Evolutionary conservation across 2,888 invertebrate species (phyloP), one percentile per base, ranked within the genome.

Genomic region (Tenthredo mesomela): DNA sequence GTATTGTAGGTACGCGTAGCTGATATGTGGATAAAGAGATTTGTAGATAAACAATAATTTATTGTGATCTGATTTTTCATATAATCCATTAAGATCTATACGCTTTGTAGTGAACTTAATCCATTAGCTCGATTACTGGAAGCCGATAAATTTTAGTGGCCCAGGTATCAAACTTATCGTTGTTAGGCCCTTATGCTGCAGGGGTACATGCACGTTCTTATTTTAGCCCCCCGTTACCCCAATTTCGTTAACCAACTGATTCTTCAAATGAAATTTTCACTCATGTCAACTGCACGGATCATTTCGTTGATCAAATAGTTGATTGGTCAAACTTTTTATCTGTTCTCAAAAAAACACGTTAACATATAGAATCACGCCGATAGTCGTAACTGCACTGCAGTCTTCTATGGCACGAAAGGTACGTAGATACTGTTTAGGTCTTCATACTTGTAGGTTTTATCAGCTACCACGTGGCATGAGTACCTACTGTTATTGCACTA

Each of bases 21-120:
- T 82, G 82, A 82, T 67, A 67, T n/a, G 67, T 82, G 33, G 82
- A 82, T 65, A 18, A 67, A 47, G 18, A 29, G 67, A 82, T 82
- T 29, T 47, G 1, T 15, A 58, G 82, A 82, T 82, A 61, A 82
- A 47, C 70, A 82, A 33, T 43, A 73, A 73, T 73, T 70, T 21
- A 73, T 50, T 33, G 47, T 67, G 67, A 67, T 50, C 47, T 67
- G 29, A 67, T 47, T 82, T 82, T 37, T 40, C 9, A 25, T 80
- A 47, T 50, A 80, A 61, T 61, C 43, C 50, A 77, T 29, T 47
- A n/a, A 29, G 37, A 18, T 77, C 0, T 18, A 33, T 18, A 33
- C 33, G 77, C 40, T 37, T 40, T 37, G 40, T 21, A 15, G 21
- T 40, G 40, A 61, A 15, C 21, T 21, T 61, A 80, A 37, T 73